Conservation (phyloP, 2,888 invertebrate genomes). For the Idaea biselata region DNA sequence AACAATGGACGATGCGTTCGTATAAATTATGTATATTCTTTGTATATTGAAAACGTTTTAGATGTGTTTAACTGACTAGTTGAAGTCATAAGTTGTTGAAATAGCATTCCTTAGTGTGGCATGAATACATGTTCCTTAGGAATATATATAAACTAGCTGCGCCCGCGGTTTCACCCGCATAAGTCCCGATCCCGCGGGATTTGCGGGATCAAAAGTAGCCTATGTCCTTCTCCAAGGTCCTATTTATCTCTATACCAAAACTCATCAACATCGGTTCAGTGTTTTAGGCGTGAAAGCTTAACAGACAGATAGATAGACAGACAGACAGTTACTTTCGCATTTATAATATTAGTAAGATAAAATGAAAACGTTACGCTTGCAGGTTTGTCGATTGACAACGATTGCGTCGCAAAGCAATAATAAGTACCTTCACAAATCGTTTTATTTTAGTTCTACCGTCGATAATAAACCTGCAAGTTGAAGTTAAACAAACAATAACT, state of each 20-base stretch:
- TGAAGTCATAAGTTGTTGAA: constrained; percentile 16
- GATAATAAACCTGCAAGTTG: too few relatives aligned
- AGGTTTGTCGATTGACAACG: not conserved
- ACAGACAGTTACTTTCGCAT: too few relatives aligned
- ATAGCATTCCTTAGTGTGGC: constrained; percentile 28
- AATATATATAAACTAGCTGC: not conserved
- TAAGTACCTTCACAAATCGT: not conserved
- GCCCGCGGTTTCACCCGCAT: too few relatives aligned
- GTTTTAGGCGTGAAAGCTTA: too few relatives aligned
- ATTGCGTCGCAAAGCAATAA: not conserved
- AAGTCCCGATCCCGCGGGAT: too few relatives aligned
- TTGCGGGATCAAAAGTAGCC: too few relatives aligned
- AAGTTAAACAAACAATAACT: not conserved
- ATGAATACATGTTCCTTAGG: not conserved
- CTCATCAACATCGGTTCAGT: too few relatives aligned
- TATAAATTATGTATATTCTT: constrained; percentile 43
- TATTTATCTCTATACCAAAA: too few relatives aligned
- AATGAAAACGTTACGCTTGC: not conserved
- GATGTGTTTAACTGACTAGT: constrained; percentile 24
- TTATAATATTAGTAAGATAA: too few relatives aligned
- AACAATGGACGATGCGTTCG: constrained; percentile 53
- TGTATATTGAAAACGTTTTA: constrained; percentile 30
- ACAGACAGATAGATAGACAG: too few relatives aligned
- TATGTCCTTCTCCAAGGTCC: too few relatives aligned
- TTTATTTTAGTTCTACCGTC: not conserved